Base-by-base conservation (phyloP, 2,113 vertebrate species). In the Anoplopoma fimbria region DNA sequence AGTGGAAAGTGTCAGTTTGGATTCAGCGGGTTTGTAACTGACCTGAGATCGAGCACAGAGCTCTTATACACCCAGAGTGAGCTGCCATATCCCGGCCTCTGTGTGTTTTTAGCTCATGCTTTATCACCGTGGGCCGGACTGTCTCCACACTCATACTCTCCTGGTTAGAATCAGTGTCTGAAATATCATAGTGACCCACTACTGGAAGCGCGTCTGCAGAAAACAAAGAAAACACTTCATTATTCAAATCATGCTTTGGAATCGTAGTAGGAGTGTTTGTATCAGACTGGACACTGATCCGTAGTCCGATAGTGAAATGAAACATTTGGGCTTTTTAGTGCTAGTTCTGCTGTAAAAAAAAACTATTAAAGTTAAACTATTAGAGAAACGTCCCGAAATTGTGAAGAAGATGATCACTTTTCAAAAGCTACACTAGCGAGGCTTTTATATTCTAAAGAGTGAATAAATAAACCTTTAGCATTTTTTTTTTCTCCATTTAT, bases 121-220 rank as follows among this genome's bases (percentile, higher is more conserved):
- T 97, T 92, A 96, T 97, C 83, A 97, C 96, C 91, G 96, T 96
- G 0, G 96, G 96, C 94, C 97, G 95, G 83, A 97, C 96, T 95
- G 90, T 96, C 95, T 97, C 97, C 95, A 97, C 96, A 93, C 95
- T 97, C 94, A 98, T 93, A 94, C 96, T 96, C 94, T 97, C 97
- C 81, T 95, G 95, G 94, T 99, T 97, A 90, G 97, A 98, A 94
- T 97, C 97, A 94, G 97, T 97, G 95, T 97, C 97, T 91, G 97
- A 99, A 94, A 98, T 95, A 95, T 99, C 97, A 91, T 96, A 98
- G 95, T 97, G 97, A 95, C 96, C 96, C 93, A 97, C 94, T 93
- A 98, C 93, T 47, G 97, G 96, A 91, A 97, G 96, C 93, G 97
- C 97, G 96, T 97, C 97, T 99, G 97, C 93, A 95, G 93, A 82